Evolutionary conservation across 2,113 vertebrate genomes (phyloP), one percentile per base, ranked within the genome.

Genomic region (Pedionomus torquatus): DNA sequence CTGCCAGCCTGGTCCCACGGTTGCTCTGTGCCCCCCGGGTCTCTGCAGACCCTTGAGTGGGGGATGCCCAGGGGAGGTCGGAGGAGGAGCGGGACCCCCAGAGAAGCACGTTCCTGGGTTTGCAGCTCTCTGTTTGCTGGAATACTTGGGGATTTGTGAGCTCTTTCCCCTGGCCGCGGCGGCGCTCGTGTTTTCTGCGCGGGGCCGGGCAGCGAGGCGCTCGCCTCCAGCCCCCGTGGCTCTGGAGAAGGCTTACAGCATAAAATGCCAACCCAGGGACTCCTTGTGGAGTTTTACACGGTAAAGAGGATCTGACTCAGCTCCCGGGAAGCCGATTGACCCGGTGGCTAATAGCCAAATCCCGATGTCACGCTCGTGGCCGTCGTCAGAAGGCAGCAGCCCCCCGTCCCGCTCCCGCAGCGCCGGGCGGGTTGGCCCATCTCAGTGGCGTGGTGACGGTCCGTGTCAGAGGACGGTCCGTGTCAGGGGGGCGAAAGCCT

Each of bases 1-100:
- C 15, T 87, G 43, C 83, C 64, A 10, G 71, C 91, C 83, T 89
- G 90, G 91, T 97, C 95, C 94, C 76, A 20, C 74, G 82, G 48
- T 84, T 90, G 75, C 63, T 88, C 61, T 37, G 8, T 41, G 92
- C 86, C 58, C n/a, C 83, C 89, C 72, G 54, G 69, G 94, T 37
- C 58, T 11, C 58, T n/a, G 35, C 31, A 51, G 85, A 48, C 75
- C 64, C 84, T 69, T 28, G 82, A 26, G 23, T 16, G 33, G 89
- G 85, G 90, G 65, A 9, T 41, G 72, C 52, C 78, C 90, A 31
- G 30, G 20, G 4, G 44, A 93, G 95, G 91, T 96, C 97, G 10
- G 15, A 58, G 55, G 17, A 28, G 85, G 54, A 57, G 28, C n/a
- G 14, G 58, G 90, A 52, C 57, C 18, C 37, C 60, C 41, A 18